Evolutionary conservation across 2,888 invertebrate genomes (phyloP), one percentile per base, ranked within the genome.

Genomic region (Catocala fraxini): DNA sequence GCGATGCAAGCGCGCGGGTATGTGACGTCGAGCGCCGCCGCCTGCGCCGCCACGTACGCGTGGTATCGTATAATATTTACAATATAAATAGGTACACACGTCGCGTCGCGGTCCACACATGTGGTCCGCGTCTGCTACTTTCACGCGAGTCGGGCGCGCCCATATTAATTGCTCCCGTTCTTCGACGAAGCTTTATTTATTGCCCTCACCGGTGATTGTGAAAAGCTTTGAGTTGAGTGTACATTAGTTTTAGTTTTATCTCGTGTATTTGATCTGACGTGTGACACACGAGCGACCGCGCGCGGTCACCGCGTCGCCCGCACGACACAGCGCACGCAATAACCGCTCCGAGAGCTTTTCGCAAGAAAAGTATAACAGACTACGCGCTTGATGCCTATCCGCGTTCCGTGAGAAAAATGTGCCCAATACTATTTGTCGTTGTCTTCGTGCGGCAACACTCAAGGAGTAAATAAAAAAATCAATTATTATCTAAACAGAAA

Each of bases 151-250:
- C 89, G 83, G 92, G 84, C 93, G 90, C 93, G 89, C 92, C 93
- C 91, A 93, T 91, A 90, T 92, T 93, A 93, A 94, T 93, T 93
- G 94, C 92, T 93, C 93, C 90, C 92, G 92, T 93, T 93, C 93
- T 90, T 91, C 89, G 90, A 73, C 87, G 90, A 93, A 93, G 92
- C 90, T 89, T 93, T 92, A 94, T 94, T 94, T 93, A 93, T 94
- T 90, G 87, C 91, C 88, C 85, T 86, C 84, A 79, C 87, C 84
- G 87, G 88, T 89, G 92, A 93, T 93, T 92, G 93, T 92, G 91
- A 91, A 93, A 92, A 93, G 89, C 88, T 90, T 86, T 86, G 89
- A 90, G 89, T 87, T 85, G 88, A 89, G 88, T 87, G 89, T 89
- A 89, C 92, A 92, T 92, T 92, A 92, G 91, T 92, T 91, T 90